A percentile compares a stretch with the other conserved stretches of the same genome.
Evolutionary conservation across 2,888 invertebrate species (phyloP).

Genomic region (Xanthia togata): DNA sequence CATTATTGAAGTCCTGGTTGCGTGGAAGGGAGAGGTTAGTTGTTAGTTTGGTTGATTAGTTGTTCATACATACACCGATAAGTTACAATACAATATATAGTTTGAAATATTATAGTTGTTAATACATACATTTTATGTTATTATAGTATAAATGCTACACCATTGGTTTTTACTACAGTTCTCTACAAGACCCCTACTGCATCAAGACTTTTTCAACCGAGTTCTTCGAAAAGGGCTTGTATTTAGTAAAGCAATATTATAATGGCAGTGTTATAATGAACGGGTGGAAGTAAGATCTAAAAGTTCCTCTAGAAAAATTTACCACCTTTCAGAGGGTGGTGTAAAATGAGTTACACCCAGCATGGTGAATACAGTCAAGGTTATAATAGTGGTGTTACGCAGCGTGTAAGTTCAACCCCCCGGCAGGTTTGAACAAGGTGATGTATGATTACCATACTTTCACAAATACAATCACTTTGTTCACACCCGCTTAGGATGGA

Average conservation of each 20-base stretch:
- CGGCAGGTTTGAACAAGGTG: background rate
- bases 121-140: background rate
- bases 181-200: background rate
- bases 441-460: background rate
- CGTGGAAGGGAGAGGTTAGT: conserved; percentile 74
- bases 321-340: background rate
- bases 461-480: background rate
- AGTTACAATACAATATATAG: too few relatives aligned
- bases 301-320: background rate
- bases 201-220: background rate
- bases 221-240: background rate
- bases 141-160: background rate
- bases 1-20: conserved; percentile 87
- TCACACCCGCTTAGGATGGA: background rate
- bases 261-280: background rate
- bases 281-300: background rate
- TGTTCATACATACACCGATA: background rate
- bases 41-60: conserved; percentile 27
- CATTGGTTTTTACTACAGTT: background rate
- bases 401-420: background rate
- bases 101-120: background rate
- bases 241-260: too few relatives aligned
- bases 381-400: background rate
- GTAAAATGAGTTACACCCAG: too few relatives aligned
- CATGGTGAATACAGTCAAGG: background rate